Percentiles rank a stretch among this genome's conserved stretches.
These are phyloP conservation scores for Junco hyemalis DNA, from an alignment of 2,113 vertebrate genomes.

Conservation along the genomic window DNA sequence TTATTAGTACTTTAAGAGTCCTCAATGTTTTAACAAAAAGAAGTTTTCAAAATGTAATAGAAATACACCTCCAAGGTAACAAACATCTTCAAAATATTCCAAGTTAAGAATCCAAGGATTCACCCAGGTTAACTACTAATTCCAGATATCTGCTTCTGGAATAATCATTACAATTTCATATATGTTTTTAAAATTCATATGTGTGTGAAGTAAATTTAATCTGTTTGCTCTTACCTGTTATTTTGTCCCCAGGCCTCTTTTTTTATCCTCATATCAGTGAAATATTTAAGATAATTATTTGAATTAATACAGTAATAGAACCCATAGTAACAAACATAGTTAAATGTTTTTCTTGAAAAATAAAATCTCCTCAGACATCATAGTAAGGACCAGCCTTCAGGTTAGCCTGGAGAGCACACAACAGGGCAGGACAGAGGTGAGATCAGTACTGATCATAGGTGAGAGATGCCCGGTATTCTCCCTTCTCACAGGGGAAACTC, in stretches of 20 bases:
- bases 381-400: fast-evolving
- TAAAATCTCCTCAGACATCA: not conserved
- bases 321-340: not conserved
- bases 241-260: not conserved
- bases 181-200: not conserved
- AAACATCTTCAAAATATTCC: not conserved
- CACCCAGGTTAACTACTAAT: not conserved
- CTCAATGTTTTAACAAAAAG: not conserved
- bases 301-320: not conserved
- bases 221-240: not conserved
- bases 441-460: not conserved
- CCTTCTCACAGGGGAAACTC: not conserved
- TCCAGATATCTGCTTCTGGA: not conserved
- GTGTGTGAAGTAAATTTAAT: not conserved
- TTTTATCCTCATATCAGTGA: not conserved
- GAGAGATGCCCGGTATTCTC: not conserved
- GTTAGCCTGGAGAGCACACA: not conserved
- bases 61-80: not conserved
- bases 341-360: not conserved
- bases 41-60: not conserved
- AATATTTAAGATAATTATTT: not conserved
- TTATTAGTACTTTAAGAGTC: not conserved
- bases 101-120: not conserved
- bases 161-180: not conserved
- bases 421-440: not conserved